Conservation (phyloP, 2,113 vertebrate species). For the Strigops habroptila region DNA sequence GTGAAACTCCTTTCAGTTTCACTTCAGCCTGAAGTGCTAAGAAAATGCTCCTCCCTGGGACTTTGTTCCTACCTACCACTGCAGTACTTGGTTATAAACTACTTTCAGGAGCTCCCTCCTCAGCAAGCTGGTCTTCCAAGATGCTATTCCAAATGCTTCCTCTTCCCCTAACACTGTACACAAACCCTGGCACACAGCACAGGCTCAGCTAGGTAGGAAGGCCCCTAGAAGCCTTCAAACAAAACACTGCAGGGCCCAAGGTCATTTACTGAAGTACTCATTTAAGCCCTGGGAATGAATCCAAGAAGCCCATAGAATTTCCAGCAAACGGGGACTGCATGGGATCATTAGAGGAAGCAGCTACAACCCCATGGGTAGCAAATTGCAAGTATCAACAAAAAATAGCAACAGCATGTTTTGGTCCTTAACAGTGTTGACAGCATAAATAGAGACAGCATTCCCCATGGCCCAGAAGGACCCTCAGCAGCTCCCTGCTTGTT, state of each 20-base stretch:
- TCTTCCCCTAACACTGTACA: neutral
- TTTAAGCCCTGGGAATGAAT: neutral
- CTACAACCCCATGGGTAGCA: neutral
- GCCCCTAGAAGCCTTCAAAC: neutral
- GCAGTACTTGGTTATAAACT: neutral
- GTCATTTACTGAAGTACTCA: neutral
- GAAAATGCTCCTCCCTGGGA: neutral
- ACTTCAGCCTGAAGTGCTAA: neutral
- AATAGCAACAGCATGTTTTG: neutral
- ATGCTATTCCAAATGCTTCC: neutral
- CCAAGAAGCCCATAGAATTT: neutral
- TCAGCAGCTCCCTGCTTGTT: neutral
- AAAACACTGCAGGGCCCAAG: neutral
- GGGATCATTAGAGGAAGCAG: neutral
- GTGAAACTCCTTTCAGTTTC: neutral
- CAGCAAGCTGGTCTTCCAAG: neutral
- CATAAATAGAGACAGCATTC: neutral
- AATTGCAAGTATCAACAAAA: neutral
- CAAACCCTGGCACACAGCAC: neutral
- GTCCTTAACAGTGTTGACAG: neutral
- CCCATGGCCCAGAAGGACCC: neutral
- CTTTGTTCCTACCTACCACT: neutral
- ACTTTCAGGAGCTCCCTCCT: neutral
- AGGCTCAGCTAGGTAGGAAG: neutral
- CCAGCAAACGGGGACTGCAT: neutral